Evolutionary conservation across 2,113 vertebrate species (phyloP).

Genomic region (Cyphomyrus plagiostoma): DNA sequence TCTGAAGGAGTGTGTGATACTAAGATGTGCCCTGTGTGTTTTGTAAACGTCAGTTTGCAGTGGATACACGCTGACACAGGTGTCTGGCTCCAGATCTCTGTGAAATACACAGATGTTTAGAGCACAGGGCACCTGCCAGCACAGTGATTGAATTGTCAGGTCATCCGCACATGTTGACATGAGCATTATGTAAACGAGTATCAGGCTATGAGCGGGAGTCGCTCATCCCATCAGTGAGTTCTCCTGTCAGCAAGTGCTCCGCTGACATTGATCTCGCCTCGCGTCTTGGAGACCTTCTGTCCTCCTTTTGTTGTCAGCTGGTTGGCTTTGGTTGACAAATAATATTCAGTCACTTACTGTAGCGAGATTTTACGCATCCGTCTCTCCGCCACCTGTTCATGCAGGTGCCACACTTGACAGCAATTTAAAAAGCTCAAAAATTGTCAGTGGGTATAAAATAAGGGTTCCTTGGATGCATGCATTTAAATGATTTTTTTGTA

Average conservation of each 20-base stretch:
- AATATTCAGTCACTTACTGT: neutral
- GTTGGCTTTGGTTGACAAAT: neutral
- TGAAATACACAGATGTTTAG: neutral
- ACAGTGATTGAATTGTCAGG: neutral
- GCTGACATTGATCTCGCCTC: neutral
- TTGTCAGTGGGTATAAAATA: neutral
- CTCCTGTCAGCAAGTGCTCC: neutral
- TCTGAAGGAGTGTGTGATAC: neutral
- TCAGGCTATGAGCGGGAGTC: neutral
- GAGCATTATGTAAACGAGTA: neutral
- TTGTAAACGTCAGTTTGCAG: neutral
- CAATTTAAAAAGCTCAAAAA: neutral
- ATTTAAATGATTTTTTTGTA: neutral
- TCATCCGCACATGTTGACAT: neutral
- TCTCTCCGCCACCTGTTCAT: neutral
- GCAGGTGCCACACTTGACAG: neutral
- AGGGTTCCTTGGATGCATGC: neutral
- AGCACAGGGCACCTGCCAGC: neutral
- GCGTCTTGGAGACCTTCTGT: neutral
- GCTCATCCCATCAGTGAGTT: neutral
- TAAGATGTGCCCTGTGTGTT: neutral
- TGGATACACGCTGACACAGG: neutral
- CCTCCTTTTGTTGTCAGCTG: neutral
- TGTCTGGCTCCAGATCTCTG: neutral
- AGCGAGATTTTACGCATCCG: neutral